Base-by-base conservation (phyloP, 2,888 invertebrate species). In the Ptilodon capucinus region DNA sequence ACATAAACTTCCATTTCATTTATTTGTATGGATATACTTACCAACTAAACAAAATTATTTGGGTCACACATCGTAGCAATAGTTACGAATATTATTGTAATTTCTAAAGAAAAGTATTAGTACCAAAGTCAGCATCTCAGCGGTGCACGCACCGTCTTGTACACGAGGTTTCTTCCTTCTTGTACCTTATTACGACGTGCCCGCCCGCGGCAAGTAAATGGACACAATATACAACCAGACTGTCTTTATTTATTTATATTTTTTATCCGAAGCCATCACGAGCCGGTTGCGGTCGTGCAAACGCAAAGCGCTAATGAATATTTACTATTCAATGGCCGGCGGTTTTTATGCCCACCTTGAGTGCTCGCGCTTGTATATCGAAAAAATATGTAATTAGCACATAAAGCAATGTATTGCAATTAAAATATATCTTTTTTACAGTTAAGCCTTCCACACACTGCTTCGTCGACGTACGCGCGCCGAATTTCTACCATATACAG, bases 261-360 rank as follows among this genome's bases (percentile, higher is more conserved):
- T 69, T 67, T 59, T 68, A 51, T 57, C 59, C 57, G 46, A 59
- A 58, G 61, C 60, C 66, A 44, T 46, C 48, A 45, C 53, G 48
- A 75, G 68, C 73, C 71, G 68, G 74, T 71, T 68, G 64, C 60
- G 60, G 56, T 57, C 59, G 59, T 63, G 57, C 66, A 65, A 64
- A 71, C 57, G 57, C 54, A 59, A 60, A 64, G 61, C 65, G 61
- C 54, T 76, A 80, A 82, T 81, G 75, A 80, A 76, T 79, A 81
- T 81, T 80, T 73, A 74, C 74, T 70, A 65, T 68, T 68, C 69
- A 66, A 61, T 61, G 42, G 65, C 56, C 74, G 68, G 73, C 50
- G 44, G 68, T 73, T 71, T 72, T 68, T 64, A 58, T 54, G 52
- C 41, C 57, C 48, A 56, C 64, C 54, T 68, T 57, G 52, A 57